phyloP scores from a whole-genome alignment of 2,797 vertebrate species.

The Premnoplex brunnescens region DNA sequence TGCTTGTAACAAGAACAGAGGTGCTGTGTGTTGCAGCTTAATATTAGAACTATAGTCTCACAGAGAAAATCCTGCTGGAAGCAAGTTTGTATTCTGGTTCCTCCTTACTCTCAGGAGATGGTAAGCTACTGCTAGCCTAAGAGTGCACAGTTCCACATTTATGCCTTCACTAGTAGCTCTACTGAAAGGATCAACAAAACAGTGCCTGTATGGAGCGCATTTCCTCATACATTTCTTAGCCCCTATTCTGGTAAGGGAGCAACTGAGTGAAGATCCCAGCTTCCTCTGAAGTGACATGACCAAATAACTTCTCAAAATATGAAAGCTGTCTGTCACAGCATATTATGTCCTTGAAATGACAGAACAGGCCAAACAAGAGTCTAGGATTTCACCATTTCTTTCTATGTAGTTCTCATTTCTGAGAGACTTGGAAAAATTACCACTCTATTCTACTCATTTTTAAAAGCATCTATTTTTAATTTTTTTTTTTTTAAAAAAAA shows the following conservation, averaged over 20 bases:
- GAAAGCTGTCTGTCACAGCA: neutral
- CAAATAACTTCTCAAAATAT: conserved; percentile 8
- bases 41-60: neutral
- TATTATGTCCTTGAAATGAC: neutral
- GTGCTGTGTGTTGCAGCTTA: neutral
- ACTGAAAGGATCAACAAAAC: neutral
- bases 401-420: neutral
- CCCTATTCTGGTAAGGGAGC: neutral
- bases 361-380: neutral
- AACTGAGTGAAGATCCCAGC: neutral
- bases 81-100: neutral
- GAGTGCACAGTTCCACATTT: neutral
- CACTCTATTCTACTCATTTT: neutral
- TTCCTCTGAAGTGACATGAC: neutral
- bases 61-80: neutral
- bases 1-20: neutral
- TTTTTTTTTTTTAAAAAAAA: no score
- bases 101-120: neutral
- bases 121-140: neutral
- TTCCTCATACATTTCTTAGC: neutral
- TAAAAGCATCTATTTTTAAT: neutral
- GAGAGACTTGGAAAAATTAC: neutral
- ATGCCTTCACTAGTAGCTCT: neutral
- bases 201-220: neutral
- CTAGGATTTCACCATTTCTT: neutral